Percentiles rank a stretch among this genome's conserved stretches.
Evolutionary conservation across 2,888 invertebrate genomes (phyloP).

Genomic region (Scaptomyza cyrtandrae): DNA sequence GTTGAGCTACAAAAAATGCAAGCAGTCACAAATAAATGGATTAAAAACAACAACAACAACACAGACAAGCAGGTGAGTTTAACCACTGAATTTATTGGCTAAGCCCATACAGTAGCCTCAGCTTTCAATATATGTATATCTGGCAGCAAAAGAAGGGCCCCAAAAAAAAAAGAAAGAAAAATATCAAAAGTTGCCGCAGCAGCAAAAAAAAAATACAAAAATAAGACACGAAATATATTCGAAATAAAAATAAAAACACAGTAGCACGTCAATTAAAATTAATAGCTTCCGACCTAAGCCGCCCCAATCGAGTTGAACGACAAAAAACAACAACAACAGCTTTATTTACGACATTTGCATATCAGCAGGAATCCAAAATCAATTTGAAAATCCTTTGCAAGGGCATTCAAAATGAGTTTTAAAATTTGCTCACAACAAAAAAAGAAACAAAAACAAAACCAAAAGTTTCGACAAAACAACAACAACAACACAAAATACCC

Average conservation of each 20-base stretch:
- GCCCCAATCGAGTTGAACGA: slow-evolving; percentile 52
- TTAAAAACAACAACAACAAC: slow-evolving; percentile 55
- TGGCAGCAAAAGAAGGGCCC: slow-evolving; percentile 46
- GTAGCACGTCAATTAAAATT: slow-evolving; percentile 80
- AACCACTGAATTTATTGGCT: slow-evolving; percentile 50
- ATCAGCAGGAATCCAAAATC: slow-evolving; percentile 64
- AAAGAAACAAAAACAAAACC: slow-evolving; percentile 47
- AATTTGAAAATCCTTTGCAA: slow-evolving; percentile 81
- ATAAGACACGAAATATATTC: slow-evolving; percentile 38
- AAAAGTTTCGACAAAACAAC: slow-evolving; percentile 56
- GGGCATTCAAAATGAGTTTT: slow-evolving; percentile 71
- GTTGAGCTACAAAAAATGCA: slow-evolving; percentile 55
- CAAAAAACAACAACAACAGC: slow-evolving; percentile 28
- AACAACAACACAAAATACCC: slow-evolving; percentile 51
- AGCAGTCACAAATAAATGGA: slow-evolving; percentile 74
- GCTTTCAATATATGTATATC: slow-evolving; percentile 20
- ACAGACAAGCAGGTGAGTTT: slow-evolving; percentile 70
- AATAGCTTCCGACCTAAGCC: slow-evolving; percentile 80
- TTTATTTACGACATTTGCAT: slow-evolving; percentile 80
- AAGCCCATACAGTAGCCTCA: slow-evolving; percentile 51
- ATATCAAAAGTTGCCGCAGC: slow-evolving; percentile 51
- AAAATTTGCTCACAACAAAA: slow-evolving; percentile 67
- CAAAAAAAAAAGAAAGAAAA: slow-evolving; percentile 10
- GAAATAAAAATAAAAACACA: slow-evolving; percentile 62
- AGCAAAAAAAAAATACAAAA: slow-evolving; percentile 33